Evolutionary conservation across 2,888 invertebrate genomes (phyloP).

Genomic region (Scrobipalpa costella): DNA sequence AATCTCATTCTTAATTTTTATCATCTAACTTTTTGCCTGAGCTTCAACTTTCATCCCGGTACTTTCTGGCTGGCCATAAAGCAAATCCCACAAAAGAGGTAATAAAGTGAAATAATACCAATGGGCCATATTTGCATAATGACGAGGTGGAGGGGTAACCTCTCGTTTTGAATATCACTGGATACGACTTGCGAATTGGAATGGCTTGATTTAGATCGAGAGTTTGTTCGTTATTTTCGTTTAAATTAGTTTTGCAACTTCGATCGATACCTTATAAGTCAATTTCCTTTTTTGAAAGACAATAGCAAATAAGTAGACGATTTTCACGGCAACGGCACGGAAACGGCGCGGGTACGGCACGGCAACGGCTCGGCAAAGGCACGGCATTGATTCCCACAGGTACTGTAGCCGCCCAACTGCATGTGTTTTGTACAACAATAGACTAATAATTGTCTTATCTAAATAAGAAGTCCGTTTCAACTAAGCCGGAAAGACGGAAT

Average conservation of each 20-base stretch:
- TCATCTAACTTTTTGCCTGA: constrained; percentile 15
- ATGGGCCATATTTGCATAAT: constrained; percentile 47
- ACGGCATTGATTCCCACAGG: too few relatives aligned
- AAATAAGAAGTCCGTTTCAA: too few relatives aligned
- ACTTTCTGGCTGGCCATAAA: constrained; percentile 27
- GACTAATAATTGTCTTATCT: too few relatives aligned
- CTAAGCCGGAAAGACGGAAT: too few relatives aligned
- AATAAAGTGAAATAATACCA: constrained; percentile 37
- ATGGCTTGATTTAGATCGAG: background rate
- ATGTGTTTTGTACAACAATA: too few relatives aligned
- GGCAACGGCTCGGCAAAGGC: too few relatives aligned
- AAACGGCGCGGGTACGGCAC: too few relatives aligned
- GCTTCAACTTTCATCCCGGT: background rate
- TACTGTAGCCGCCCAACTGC: too few relatives aligned
- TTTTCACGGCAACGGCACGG: too few relatives aligned
- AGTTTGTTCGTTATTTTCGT: background rate
- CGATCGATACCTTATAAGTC: too few relatives aligned
- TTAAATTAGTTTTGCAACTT: background rate
- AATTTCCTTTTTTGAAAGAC: too few relatives aligned
- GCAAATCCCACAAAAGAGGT: constrained; percentile 33
- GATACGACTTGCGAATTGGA: background rate
- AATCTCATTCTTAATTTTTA: constrained; percentile 24
- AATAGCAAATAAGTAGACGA: too few relatives aligned
- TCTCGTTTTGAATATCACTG: background rate
- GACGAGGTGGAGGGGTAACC: constrained; percentile 31